phyloP scores from a whole-genome alignment of 2,797 vertebrate genomes.

The Rhadinocentrus ornatus region DNA sequence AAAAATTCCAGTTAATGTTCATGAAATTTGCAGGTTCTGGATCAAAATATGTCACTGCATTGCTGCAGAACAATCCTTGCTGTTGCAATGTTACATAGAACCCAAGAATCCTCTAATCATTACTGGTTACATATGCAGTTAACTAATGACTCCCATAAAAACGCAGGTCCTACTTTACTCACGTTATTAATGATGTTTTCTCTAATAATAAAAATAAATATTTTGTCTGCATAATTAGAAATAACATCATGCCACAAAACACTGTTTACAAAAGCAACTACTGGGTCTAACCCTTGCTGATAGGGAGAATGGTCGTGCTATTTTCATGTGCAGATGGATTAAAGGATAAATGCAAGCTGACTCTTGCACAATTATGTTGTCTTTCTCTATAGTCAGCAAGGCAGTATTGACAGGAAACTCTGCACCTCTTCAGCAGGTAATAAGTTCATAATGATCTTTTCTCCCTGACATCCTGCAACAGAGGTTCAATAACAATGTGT shows the following conservation, averaged over 20 bases:
- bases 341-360: neutral
- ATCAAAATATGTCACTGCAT: too few relatives aligned
- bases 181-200: neutral
- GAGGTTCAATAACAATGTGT: neutral
- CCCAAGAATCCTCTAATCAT: too few relatives aligned
- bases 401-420: neutral
- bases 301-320: neutral
- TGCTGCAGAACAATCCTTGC: too few relatives aligned
- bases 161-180: neutral
- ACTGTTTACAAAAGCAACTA: neutral
- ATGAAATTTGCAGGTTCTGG: too few relatives aligned
- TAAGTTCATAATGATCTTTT: neutral
- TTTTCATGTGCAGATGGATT: neutral
- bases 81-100: too few relatives aligned
- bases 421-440: neutral
- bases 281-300: neutral
- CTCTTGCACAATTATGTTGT: neutral
- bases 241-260: too few relatives aligned
- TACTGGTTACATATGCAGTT: neutral
- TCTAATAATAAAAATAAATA: too few relatives aligned
- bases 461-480: neutral
- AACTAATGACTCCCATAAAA: neutral
- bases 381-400: neutral
- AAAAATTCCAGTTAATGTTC: neutral
- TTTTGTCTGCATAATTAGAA: too few relatives aligned